phyloP scores from a whole-genome alignment of 2,113 vertebrate genomes.

The Bolborhynchus lineola region DNA sequence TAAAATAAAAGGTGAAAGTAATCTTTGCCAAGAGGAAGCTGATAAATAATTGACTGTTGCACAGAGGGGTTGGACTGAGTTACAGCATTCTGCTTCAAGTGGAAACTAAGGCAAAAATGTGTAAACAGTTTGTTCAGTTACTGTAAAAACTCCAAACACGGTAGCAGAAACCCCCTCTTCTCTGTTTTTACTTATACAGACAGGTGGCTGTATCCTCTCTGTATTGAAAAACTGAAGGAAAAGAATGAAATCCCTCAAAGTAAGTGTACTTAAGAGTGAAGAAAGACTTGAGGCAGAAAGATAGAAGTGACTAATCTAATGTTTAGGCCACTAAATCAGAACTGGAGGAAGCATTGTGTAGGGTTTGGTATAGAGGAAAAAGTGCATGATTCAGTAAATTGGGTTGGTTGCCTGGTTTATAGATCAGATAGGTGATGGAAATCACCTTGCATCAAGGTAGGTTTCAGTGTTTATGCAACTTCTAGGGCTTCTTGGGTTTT shows the following conservation, averaged over 20 bases:
- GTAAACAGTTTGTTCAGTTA: not conserved
- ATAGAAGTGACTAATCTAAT: not conserved
- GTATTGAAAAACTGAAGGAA: not conserved
- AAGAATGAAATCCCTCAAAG: not conserved
- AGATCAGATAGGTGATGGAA: not conserved
- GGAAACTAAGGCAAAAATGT: constrained; percentile 27
- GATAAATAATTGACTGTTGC: constrained; percentile 39
- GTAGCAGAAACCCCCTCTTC: not conserved
- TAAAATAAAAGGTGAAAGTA: constrained; percentile 43
- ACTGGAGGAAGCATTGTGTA: not conserved
- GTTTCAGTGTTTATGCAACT: not conserved
- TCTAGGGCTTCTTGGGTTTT: not conserved
- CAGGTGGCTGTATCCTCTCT: not conserved
- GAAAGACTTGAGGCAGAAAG: not conserved
- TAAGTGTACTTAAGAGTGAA: not conserved
- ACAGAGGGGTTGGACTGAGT: not conserved
- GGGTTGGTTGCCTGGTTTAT: not conserved
- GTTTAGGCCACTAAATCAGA: not conserved
- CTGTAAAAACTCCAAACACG: not conserved
- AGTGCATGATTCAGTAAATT: not conserved
- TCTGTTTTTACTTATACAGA: not conserved
- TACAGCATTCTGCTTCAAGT: not conserved
- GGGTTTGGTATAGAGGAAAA: not conserved
- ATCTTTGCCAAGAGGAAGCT: constrained; percentile 51
- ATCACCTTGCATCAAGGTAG: not conserved